Evolutionary conservation across 2,113 vertebrate species (phyloP), one percentile per base, ranked within the genome.

Genomic region (Microcebus murinus): DNA sequence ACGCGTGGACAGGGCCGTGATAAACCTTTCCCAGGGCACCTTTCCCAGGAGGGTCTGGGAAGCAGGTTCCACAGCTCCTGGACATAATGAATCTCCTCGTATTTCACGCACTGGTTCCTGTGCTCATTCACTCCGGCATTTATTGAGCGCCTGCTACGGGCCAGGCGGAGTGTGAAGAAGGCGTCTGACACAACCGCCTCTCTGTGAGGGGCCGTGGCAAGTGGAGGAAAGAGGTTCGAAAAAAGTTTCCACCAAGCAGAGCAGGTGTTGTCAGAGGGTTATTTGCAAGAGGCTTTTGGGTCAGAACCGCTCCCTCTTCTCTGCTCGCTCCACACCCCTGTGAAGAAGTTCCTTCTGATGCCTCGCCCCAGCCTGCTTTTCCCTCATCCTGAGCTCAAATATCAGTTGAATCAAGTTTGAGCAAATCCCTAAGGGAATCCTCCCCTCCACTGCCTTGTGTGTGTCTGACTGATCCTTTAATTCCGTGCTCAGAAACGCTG

Each of bases 41-140:
- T 82, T 74, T 71, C 48, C 79, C 5, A 29, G 15, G n/a, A 79
- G 61, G 31, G 21, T 25, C 81, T 68, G 65, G 70, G 86, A 90
- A 68, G 59, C 45, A 6, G 67, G 8, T 3, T n/a, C 34, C n/a
- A 8, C 0, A 17, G 95, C 83, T 76, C 39, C 67, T 0, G 0
- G 85, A 79, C 13, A 45, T 57, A 79, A 92, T 50, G 50, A 50
- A 87, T 92, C 45, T 77, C 86, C 87, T 36, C 61, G 73, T 45
- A 10, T 83, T 79, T 48, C 65, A 68, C 7, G 39, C 14, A 12
- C 45, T 91, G n/a, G 50, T 55, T 77, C 74, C 74, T 34, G 29
- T 0, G 0, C 70, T 87, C 74, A 42, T 87, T 97, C 87, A 87
- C 42, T 50, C 87, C n/a, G 68, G 13, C 50, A 9, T 67, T 84